Conservation (phyloP, 64 coral and sea anemone species). For the Pocillopora verrucosa region DNA sequence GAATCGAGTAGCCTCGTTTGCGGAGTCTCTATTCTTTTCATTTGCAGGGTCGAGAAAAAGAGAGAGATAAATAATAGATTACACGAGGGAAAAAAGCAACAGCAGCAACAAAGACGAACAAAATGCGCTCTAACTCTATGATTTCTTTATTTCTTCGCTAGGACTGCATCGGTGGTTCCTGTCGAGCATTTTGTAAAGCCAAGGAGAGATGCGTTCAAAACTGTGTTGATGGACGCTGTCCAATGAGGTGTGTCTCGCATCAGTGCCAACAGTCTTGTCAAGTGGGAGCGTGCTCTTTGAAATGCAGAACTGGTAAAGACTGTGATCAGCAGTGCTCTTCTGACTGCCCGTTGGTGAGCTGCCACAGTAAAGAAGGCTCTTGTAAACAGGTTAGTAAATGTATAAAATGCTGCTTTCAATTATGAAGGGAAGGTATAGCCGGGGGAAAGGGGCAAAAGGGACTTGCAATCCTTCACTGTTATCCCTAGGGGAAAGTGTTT, state of each 20-base stretch:
- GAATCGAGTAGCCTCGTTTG: too few relatives aligned
- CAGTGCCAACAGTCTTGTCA: neutral
- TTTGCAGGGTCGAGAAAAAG: too few relatives aligned
- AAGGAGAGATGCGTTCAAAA: neutral
- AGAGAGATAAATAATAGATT: too few relatives aligned
- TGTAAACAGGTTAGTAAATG: conserved; percentile 29
- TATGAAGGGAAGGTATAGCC: too few relatives aligned
- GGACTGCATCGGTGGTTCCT: conserved; percentile 1
- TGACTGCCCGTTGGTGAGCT: neutral
- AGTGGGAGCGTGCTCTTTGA: conserved; percentile 8
- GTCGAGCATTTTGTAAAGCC: conserved; percentile 6
- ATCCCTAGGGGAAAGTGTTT: too few relatives aligned
- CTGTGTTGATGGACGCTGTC: neutral
- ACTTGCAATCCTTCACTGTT: too few relatives aligned
- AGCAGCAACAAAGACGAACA: neutral
- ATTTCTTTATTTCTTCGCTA: neutral
- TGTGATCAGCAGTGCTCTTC: conserved; percentile 4
- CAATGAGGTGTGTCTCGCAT: conserved; percentile 12
- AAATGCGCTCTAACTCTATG: neutral
- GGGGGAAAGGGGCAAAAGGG: too few relatives aligned
- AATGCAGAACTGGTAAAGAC: neutral
- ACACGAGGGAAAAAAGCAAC: too few relatives aligned
- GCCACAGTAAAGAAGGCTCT: conserved; percentile 24
- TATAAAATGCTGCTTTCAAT: neutral
- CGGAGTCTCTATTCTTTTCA: too few relatives aligned